These are phyloP conservation scores for Mormyrops boulengeri DNA, from an alignment of 2,797 vertebrate species.

Conservation along the genomic window DNA sequence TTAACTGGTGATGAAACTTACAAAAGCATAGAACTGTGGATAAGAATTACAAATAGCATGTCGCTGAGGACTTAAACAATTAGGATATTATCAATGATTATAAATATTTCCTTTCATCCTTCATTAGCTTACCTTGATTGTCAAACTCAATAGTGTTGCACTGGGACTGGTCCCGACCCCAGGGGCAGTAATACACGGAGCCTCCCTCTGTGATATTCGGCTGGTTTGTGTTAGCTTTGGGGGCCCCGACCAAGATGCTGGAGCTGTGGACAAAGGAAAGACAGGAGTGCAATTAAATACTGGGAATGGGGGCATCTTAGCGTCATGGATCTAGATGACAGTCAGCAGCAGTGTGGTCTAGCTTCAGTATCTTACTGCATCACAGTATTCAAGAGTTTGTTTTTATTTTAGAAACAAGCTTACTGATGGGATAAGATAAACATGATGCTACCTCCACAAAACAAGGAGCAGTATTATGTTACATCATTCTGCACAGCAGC, in stretches of 20 bases:
- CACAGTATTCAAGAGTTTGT: background rate
- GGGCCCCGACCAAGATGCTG: conserved; percentile 82
- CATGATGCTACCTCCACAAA: background rate
- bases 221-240: conserved; percentile 79
- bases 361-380: background rate
- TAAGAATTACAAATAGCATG: background rate
- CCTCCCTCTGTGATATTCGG: conserved; percentile 70
- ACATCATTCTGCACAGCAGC: background rate
- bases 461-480: background rate
- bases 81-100: background rate
- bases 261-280: conserved; percentile 54
- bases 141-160: conserved; percentile 72
- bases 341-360: background rate
- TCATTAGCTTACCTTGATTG: conserved; percentile 59
- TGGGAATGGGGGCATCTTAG: background rate
- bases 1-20: background rate
- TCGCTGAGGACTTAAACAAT: background rate
- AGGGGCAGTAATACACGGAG: conserved; percentile 83
- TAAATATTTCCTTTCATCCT: background rate
- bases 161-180: conserved; percentile 57
- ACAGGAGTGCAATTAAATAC: conserved; percentile 21
- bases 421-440: background rate
- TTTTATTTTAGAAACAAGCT: background rate
- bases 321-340: background rate
- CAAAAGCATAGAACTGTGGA: background rate